phyloP scores from a whole-genome alignment of 1,140 invertebrate species.

The Scaptomyza hsui region DNA sequence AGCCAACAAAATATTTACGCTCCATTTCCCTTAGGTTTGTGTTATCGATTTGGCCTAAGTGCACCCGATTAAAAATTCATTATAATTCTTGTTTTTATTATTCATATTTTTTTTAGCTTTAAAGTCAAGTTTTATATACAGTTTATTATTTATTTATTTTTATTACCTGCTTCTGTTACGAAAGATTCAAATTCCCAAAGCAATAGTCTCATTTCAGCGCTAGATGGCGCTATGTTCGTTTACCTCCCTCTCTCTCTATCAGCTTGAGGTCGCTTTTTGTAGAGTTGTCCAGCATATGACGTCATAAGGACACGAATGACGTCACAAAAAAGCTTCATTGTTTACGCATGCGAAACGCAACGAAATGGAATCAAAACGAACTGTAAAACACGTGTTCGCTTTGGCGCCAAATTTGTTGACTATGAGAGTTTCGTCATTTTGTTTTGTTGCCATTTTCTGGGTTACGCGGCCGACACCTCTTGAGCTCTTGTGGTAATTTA shows the following conservation, averaged over 20 bases:
- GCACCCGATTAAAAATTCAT: too few relatives aligned
- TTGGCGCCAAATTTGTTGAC: constrained; percentile 72
- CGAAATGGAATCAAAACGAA: constrained; percentile 51
- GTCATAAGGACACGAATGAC: constrained; percentile 66
- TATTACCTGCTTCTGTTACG: too few relatives aligned
- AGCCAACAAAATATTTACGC: too few relatives aligned
- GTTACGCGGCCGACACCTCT: constrained; percentile 44
- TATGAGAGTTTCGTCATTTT: constrained; percentile 42
- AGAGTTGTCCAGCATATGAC: constrained; percentile 58
- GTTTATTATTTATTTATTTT: too few relatives aligned
- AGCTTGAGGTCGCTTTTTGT: constrained; percentile 22
- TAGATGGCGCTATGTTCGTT: constrained; percentile 55
- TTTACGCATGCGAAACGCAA: constrained; percentile 62
- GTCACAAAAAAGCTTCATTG: constrained; percentile 76
- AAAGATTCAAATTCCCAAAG: too few relatives aligned
- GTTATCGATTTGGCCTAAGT: too few relatives aligned
- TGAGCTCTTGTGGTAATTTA: constrained; percentile 21
- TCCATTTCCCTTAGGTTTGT: too few relatives aligned
- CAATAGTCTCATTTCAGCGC: not conserved
- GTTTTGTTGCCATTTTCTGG: constrained; percentile 71
- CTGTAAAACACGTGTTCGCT: constrained; percentile 40
- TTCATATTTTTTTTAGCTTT: too few relatives aligned
- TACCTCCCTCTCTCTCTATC: not conserved
- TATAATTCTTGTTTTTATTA: too few relatives aligned
- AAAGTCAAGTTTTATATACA: too few relatives aligned